These are phyloP conservation scores for Spodoptera littoralis DNA, from an alignment of 2,888 invertebrate genomes.

Conservation along the genomic window DNA sequence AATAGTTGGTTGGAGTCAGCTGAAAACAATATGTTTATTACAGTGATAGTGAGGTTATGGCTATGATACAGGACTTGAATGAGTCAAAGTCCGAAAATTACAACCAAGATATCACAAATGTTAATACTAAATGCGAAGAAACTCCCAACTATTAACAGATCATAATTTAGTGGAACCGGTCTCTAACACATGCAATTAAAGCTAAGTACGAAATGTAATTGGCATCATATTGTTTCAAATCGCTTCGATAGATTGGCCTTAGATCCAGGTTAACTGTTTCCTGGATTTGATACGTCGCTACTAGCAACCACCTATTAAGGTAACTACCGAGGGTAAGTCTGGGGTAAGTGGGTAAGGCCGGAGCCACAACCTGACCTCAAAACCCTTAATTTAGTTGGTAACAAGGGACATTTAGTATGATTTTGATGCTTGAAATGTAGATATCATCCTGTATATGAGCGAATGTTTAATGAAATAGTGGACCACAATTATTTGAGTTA, in stretches of 20 bases:
- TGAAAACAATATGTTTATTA: too few relatives aligned
- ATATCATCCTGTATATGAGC: slow-evolving; percentile 1
- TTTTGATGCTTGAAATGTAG: slow-evolving; percentile 26
- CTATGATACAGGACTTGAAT: too few relatives aligned
- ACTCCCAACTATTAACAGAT: neutral
- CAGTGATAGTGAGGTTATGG: too few relatives aligned
- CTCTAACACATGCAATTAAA: slow-evolving; percentile 8
- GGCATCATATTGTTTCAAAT: slow-evolving; percentile 36
- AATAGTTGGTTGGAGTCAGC: too few relatives aligned
- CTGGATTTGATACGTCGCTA: slow-evolving; percentile 28
- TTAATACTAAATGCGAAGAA: neutral
- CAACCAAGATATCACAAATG: too few relatives aligned
- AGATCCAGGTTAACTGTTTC: slow-evolving; percentile 44
- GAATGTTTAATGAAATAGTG: too few relatives aligned
- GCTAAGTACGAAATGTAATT: slow-evolving; percentile 33
- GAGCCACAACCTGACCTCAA: slow-evolving; percentile 34
- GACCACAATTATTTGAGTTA: too few relatives aligned
- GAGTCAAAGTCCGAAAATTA: too few relatives aligned
- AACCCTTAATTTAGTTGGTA: slow-evolving; percentile 38
- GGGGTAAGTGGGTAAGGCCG: neutral
- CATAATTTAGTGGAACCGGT: neutral
- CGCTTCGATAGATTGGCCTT: slow-evolving; percentile 37
- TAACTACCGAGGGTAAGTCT: slow-evolving; percentile 29
- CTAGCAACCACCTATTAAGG: slow-evolving; percentile 31
- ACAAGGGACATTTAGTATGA: slow-evolving; percentile 28